phyloP scores from a whole-genome alignment of 1,140 invertebrate genomes.

The Ceratina australensis region DNA sequence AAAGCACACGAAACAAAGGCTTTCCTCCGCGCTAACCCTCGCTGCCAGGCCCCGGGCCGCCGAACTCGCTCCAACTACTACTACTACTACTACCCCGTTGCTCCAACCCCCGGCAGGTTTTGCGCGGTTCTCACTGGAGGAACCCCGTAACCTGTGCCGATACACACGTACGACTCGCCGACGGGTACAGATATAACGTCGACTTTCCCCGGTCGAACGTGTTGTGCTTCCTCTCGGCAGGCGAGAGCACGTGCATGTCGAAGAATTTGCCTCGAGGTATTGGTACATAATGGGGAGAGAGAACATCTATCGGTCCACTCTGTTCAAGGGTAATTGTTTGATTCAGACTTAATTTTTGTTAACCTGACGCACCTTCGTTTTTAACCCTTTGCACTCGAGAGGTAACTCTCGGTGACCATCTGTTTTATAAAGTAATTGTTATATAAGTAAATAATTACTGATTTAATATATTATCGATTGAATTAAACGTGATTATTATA shows the following conservation, averaged over 20 bases:
- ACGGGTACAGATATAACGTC: constrained; percentile 22
- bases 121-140: constrained; percentile 15
- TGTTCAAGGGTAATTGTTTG: constrained; percentile 38
- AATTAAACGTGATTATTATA: no score
- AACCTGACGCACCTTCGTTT: no score
- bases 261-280: constrained; percentile 29
- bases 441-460: no score
- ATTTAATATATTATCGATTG: no score
- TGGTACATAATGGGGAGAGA: constrained; percentile 18
- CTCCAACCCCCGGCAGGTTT: constrained; percentile 1
- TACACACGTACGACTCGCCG: constrained; percentile 22
- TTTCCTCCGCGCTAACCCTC: constrained; percentile 16
- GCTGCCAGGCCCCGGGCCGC: constrained; percentile 12
- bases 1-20: constrained; percentile 74
- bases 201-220: constrained; percentile 37
- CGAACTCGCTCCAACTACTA: background rate
- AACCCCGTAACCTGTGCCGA: constrained; percentile 11
- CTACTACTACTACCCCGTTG: no score
- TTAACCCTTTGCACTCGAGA: no score
- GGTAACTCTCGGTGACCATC: no score
- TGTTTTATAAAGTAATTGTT: no score
- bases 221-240: constrained; percentile 16
- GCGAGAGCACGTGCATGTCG: constrained; percentile 39
- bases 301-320: background rate
- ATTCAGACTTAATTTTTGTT: no score